phyloP scores from a whole-genome alignment of 1,140 invertebrate genomes.

The Brachionus koreanus region DNA sequence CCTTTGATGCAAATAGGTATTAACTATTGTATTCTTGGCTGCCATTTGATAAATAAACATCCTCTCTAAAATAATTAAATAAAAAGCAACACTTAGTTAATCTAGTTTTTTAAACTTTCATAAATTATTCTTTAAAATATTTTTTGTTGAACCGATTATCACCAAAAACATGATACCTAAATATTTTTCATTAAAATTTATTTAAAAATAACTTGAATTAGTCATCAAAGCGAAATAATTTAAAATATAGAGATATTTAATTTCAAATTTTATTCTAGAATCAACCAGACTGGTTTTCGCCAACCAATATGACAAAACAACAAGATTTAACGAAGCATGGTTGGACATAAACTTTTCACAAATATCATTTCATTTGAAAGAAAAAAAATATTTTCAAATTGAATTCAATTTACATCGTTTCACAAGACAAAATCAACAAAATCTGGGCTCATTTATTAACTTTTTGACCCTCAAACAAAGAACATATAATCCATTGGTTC shows the following conservation, averaged over 20 bases:
- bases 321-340: background rate
- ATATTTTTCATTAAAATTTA: background rate
- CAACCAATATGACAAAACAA: background rate
- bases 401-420: slow-evolving; percentile 19
- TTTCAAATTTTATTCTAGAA: background rate
- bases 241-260: background rate
- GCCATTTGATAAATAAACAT: too few relatives aligned
- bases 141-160: too few relatives aligned
- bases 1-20: too few relatives aligned
- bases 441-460: background rate
- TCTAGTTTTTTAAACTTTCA: too few relatives aligned
- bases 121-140: too few relatives aligned
- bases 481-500: background rate
- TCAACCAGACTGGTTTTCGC: background rate
- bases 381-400: background rate
- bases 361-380: background rate
- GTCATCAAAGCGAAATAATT: background rate
- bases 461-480: slow-evolving; percentile 15
- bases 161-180: background rate
- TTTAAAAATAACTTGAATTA: background rate
- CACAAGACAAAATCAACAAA: background rate
- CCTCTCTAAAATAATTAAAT: too few relatives aligned
- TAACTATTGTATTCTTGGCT: too few relatives aligned
- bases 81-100: too few relatives aligned
- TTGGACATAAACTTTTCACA: background rate